Percentiles rank a stretch among this genome's conserved stretches.
These are phyloP conservation scores for Saxicola maurus DNA, from an alignment of 2,797 vertebrate species.

Conservation along the genomic window DNA sequence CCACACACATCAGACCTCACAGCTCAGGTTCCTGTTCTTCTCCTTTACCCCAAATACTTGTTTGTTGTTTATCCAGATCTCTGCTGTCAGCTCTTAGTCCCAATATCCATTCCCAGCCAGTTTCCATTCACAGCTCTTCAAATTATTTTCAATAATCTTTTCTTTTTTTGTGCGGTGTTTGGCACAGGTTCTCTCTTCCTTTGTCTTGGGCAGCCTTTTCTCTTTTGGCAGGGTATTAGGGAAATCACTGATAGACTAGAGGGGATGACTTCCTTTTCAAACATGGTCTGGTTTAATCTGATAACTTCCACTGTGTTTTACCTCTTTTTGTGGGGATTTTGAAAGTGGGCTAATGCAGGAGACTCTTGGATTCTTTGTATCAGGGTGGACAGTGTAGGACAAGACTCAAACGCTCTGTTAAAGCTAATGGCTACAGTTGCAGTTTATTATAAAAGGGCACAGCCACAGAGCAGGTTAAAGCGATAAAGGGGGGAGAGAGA, in stretches of 20 bases:
- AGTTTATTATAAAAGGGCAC: too few species aligned
- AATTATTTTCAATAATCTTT: not conserved
- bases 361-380: too few species aligned
- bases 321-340: not conserved
- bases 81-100: not conserved
- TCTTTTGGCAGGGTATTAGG: not conserved
- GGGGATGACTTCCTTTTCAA: not conserved
- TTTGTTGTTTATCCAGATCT: not conserved
- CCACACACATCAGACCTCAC: not conserved
- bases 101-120: not conserved
- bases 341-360: not conserved
- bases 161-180: not conserved
- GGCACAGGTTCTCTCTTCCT: not conserved
- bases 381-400: too few species aligned
- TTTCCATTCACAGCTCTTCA: not conserved
- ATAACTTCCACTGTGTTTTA: not conserved
- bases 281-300: not conserved
- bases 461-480: too few species aligned
- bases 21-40: not conserved
- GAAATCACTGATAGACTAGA: not conserved
- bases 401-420: too few species aligned
- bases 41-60: not conserved
- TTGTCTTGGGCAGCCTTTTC: not conserved
- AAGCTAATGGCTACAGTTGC: too few species aligned
- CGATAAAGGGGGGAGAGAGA: too few species aligned